Base-by-base conservation (phyloP, 2,888 invertebrate genomes). In the Cremastobaeus sp. region DNA sequence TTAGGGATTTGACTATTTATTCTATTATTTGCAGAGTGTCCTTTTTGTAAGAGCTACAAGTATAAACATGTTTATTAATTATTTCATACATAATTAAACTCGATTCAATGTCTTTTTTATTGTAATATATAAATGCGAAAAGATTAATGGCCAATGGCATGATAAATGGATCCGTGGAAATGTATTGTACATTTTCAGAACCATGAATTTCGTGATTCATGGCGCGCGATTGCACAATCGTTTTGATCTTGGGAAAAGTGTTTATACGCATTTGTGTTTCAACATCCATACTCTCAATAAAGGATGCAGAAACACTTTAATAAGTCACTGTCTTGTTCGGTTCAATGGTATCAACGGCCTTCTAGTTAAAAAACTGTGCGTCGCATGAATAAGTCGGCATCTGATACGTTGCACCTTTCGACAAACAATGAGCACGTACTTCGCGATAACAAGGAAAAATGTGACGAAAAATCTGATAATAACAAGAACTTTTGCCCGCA, bases 161-260 rank as follows among this genome's bases (percentile, higher is more conserved):
- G 69, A 69, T 60, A 47, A 60, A 69, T 69, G 20, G 60, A 25
- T 20, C 32, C 32, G 54, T 60, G 69, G 54, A 60, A 69, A 59
- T 54, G 28, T 50, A 66, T 50, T 55, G 48, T 57, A 52, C 12
- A 37, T 43, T 60, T 69, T 47, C 25, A 54, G 54, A 54, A 39
- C 45, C 54, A 54, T 54, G 54, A 54, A 60, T 60, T 69, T 41
- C 15, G 35, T 69, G 69, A 69, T 69, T 69, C 69, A 69, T 69
- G 32, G 60, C 25, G 32, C 15, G 6, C 17, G 48, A 43, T 69
- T 54, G 47, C 60, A 54, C 34, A 69, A 69, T 39, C 60, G 8
- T 47, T 52, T 60, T 60, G 60, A 69, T 69, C 69, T 69, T 54
- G 54, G 48, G 39, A 60, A 60, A 60, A 60, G 47, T 45, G 52